Evolutionary conservation across 2,113 vertebrate species (phyloP), one percentile per base, ranked within the genome.

Genomic region (Chionis minor): DNA sequence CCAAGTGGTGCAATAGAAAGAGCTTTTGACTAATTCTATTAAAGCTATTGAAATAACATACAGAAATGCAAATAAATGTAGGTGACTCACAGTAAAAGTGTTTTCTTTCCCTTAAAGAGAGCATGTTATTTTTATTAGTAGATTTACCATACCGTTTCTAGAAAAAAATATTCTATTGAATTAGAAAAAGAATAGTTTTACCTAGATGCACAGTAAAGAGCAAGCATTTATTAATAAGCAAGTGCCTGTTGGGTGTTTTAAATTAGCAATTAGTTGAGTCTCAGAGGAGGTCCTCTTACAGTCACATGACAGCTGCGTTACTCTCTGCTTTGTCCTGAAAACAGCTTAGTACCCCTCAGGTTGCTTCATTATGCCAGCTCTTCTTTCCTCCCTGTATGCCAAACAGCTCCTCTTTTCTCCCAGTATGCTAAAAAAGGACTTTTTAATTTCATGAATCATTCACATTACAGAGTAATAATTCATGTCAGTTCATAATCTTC

Each of bases 371-470:
- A n/a, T 84, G n/a, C 28, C 54, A 85, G 62, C 49, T 90, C n/a
- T 85, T 81, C 63, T 82, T 91, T 94, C 84, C 69, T 94, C 23
- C 38, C 47, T 44, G 12, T 67, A 35, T 16, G 20, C 38, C n/a
- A 66, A 66, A 49, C 19, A 72, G 62, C 35, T 54, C 30, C 38
- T 56, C 28, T 45, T 30, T 35, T 38, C 28, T 88, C 80, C 72
- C 30, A 70, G 6, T 81, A 42, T 40, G 28, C 58, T 95, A 93
- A 96, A 85, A 91, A 94, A 58, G 66, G 82, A 88, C 58, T 70
- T 96, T 90, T 95, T 89, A 24, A 92, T 91, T 95, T 86, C 77
- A 96, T 96, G 92, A 97, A 97, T 97, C 79, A 94, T 97, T 97
- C 90, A 96, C 32, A 5, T 87, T 58, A 26, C 40, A 44, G 84